Base-by-base conservation (phyloP, 2,888 invertebrate genomes). In the Rutpela maculata region DNA sequence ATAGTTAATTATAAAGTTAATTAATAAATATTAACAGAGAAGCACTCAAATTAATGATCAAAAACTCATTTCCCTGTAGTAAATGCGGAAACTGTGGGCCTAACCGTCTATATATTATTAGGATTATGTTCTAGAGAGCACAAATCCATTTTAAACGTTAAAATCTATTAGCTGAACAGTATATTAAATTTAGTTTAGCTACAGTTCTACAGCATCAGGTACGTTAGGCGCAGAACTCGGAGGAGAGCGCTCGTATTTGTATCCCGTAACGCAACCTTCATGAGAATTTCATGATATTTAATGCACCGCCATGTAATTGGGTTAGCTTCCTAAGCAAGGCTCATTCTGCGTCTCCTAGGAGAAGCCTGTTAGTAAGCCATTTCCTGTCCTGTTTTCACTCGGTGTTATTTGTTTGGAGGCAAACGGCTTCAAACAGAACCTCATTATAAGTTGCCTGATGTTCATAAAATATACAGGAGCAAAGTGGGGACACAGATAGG, bases 361-460 rank as follows among this genome's bases (percentile, higher is more conserved):
- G 84, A 84, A 86, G 87, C 70, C 87, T 88, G 88, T 88, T 88
- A 87, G 86, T 81, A 85, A 87, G 86, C 87, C 85, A 85, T 88
- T 86, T 85, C 85, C 84, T 85, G 83, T 84, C 84, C 85, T 85
- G 82, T 82, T 79, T 81, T 78, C 71, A 56, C 73, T 75, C 77
- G 80, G 74, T 75, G 80, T 65, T 80, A 80, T 84, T 83, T 84
- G 84, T 84, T 80, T 84, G 84, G 82, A 85, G 83, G 84, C 88
- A 86, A 88, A 87, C 87, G 83, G 88, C 89, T 88, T 89, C 89
- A 90, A 90, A 89, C 89, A 89, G 89, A 88, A 88, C 89, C 88
- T 89, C 89, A 89, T 90, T 90, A 90, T 89, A 89, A 89, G 85
- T 90, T 90, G 88, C 88, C 88, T 89, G 89, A 89, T 89, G 89